These are phyloP conservation scores for Diuraphis noxia DNA, from an alignment of 1,140 invertebrate genomes.

Conservation along the genomic window DNA sequence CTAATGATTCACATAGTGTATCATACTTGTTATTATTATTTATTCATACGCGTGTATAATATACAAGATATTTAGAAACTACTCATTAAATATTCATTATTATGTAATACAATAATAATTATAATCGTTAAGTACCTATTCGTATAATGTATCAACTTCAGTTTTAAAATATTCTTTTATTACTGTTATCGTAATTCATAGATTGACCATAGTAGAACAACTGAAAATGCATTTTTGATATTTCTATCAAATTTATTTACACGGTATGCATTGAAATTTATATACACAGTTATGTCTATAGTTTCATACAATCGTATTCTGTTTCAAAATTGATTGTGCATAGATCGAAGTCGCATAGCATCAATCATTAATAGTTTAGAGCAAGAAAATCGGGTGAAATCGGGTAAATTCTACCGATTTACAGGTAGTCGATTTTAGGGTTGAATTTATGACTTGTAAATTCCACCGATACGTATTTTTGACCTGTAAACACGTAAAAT, in stretches of 20 bases:
- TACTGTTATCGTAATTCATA: not conserved
- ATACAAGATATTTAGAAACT: not conserved
- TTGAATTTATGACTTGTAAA: too few relatives aligned
- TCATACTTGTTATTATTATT: not conserved
- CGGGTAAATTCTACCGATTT: too few relatives aligned
- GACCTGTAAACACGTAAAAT: too few relatives aligned
- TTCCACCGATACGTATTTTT: too few relatives aligned
- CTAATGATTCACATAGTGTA: not conserved
- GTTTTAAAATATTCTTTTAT: not conserved
- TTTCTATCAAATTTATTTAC: not conserved
- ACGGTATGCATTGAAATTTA: not conserved
- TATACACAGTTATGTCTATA: too few relatives aligned
- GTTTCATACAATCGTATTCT: too few relatives aligned
- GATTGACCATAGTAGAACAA: not conserved
- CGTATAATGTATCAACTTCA: not conserved
- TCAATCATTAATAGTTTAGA: not conserved
- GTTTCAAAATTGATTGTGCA: not conserved
- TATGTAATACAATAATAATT: not conserved
- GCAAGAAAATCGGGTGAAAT: too few relatives aligned
- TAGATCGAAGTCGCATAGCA: not conserved
- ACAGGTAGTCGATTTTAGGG: too few relatives aligned
- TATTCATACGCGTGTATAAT: not conserved
- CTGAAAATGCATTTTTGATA: not conserved
- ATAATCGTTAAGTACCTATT: not conserved
- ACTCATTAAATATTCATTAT: too few relatives aligned